These are phyloP conservation scores for Oxyruncus cristatus DNA, from an alignment of 2,113 vertebrate species.

Conservation along the genomic window DNA sequence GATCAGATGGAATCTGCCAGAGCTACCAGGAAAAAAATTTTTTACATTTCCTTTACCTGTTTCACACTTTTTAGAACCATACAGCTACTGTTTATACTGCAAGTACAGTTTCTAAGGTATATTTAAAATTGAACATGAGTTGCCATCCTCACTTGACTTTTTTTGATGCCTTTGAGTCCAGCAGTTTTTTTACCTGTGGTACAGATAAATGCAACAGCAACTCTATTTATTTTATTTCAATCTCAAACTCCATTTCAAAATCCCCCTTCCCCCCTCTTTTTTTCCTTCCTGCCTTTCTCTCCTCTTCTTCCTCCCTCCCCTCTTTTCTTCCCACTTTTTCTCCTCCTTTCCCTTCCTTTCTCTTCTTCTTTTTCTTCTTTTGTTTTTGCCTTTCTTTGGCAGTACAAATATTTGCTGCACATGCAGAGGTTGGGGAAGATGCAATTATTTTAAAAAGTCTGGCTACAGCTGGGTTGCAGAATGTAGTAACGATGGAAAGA, in stretches of 20 bases:
- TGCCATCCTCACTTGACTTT: not conserved
- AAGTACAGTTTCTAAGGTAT: not conserved
- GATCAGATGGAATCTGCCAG: not conserved
- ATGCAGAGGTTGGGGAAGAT: not conserved
- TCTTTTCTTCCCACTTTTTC: rapidly evolving
- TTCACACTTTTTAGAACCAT: not conserved
- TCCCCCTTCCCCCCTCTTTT: not conserved
- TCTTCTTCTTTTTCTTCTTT: too few species aligned
- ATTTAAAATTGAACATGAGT: not conserved
- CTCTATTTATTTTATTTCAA: not conserved
- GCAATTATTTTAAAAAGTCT: not conserved
- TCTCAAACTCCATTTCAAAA: not conserved
- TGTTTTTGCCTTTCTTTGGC: too few species aligned
- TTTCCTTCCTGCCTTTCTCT: too few species aligned
- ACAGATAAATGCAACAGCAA: not conserved
- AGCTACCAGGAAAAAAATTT: not conserved
- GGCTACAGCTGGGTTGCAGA: not conserved
- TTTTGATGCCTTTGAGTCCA: not conserved
- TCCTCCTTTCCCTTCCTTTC: rapidly evolving
- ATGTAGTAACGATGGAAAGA: not conserved
- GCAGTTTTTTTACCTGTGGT: not conserved
- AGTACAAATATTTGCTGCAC: not conserved
- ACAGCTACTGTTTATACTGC: not conserved
- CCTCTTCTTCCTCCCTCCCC: rapidly evolving
- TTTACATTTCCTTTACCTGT: not conserved